Conservation (phyloP, 1,140 invertebrate genomes). For the Neotoxoptera formosana region DNA sequence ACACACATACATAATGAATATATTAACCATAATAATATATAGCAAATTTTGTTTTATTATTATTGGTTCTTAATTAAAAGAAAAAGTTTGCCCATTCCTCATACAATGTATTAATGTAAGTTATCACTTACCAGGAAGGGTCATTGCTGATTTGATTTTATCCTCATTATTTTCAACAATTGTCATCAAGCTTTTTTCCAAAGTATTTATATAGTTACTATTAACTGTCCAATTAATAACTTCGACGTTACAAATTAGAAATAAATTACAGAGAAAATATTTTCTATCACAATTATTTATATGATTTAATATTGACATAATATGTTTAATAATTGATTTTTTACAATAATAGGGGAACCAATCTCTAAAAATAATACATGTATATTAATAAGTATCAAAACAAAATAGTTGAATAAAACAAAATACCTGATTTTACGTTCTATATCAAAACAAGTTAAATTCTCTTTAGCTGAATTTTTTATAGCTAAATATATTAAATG, state of each 20-base stretch:
- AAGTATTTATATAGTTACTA: neutral
- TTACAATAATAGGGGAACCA: neutral
- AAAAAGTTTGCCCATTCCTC: neutral
- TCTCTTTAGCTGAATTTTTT: neutral
- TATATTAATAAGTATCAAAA: neutral
- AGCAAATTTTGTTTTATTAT: neutral
- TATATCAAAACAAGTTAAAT: neutral
- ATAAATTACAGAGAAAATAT: neutral
- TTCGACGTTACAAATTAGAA: too few species aligned
- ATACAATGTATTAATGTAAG: neutral
- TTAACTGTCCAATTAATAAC: neutral
- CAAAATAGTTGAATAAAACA: neutral
- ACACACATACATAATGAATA: too few species aligned
- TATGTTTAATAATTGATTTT: neutral
- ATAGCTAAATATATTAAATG: conserved; percentile 42
- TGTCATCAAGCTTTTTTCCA: neutral
- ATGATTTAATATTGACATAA: neutral
- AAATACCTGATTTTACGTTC: neutral
- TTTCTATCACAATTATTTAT: neutral
- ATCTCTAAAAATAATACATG: neutral
- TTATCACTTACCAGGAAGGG: neutral
- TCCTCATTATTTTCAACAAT: neutral
- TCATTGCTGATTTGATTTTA: conserved; percentile 8
- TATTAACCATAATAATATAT: neutral
- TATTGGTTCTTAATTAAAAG: neutral